Percentiles rank a stretch among this genome's conserved stretches.
Conservation (phyloP, 2,888 invertebrate genomes). For the Eilema griseolum region DNA sequence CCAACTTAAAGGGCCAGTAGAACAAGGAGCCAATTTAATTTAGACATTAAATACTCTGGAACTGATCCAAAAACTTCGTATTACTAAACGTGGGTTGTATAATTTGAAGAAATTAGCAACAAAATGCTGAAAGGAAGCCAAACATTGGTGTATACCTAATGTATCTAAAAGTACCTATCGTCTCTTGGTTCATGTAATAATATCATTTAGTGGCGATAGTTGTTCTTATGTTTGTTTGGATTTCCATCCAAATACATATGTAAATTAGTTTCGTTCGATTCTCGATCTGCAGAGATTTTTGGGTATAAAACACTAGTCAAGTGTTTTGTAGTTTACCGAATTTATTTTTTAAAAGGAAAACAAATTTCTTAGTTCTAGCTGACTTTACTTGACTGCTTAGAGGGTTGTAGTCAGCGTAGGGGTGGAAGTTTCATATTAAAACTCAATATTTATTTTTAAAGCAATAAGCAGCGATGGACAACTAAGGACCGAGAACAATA, state of each 20-base stretch:
- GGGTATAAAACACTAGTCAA: too few relatives aligned
- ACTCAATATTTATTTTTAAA: too few relatives aligned
- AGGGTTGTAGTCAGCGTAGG: neutral
- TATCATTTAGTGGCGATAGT: neutral
- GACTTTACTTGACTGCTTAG: neutral
- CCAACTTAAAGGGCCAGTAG: constrained; percentile 51
- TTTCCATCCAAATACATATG: neutral
- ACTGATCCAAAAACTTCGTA: constrained; percentile 53
- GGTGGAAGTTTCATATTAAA: neutral
- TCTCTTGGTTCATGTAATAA: neutral
- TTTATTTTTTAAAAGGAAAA: neutral
- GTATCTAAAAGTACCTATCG: neutral
- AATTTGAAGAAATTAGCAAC: constrained; percentile 39
- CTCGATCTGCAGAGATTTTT: too few relatives aligned
- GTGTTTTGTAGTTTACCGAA: neutral
- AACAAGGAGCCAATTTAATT: constrained; percentile 60
- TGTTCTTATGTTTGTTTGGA: neutral
- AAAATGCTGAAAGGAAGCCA: constrained; percentile 14
- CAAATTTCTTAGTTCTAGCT: neutral
- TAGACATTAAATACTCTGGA: constrained; percentile 60
- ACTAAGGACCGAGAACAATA: too few relatives aligned
- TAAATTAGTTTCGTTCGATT: neutral
- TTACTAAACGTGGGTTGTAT: constrained; percentile 54
- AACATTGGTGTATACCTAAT: constrained; percentile 10
- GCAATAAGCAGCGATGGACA: too few relatives aligned